Conservation (phyloP, 2,113 vertebrate species). For the Malurus alboscapulatus region DNA sequence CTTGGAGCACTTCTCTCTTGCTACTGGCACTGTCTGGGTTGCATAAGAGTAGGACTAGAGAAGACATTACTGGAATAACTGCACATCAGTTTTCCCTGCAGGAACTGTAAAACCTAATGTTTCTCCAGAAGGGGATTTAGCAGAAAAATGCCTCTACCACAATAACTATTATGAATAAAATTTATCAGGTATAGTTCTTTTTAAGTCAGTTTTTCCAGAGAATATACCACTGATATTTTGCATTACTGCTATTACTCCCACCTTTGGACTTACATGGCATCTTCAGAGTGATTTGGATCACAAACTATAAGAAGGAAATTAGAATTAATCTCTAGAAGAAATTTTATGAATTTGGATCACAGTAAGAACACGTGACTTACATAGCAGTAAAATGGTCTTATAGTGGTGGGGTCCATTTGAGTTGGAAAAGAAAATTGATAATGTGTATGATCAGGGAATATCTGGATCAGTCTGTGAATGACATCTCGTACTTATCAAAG, state of each 20-base stretch:
- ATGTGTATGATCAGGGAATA: no score
- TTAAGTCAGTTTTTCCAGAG: not conserved
- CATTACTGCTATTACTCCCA: not conserved
- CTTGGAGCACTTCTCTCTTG: not conserved
- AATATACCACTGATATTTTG: not conserved
- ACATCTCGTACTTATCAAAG: not conserved
- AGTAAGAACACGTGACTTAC: not conserved
- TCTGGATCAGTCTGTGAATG: not conserved
- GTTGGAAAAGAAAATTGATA: not conserved
- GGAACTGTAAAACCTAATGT: not conserved
- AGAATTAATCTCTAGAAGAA: not conserved
- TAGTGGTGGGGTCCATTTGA: not conserved
- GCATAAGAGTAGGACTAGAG: not conserved
- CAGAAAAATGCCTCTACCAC: not conserved
- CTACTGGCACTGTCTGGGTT: not conserved
- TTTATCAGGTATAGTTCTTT: not conserved
- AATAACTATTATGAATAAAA: not conserved
- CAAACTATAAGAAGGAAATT: not conserved
- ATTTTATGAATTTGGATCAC: not conserved
- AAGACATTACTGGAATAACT: not conserved
- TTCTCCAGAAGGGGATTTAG: not conserved
- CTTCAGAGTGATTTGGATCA: not conserved
- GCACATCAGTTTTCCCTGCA: not conserved
- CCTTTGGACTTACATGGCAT: not conserved
- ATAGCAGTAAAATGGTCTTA: not conserved